A percentile compares a stretch with the other conserved stretches of the same genome.
Evolutionary conservation across 2,113 vertebrate species (phyloP).

Genomic region (Corynorhinus townsendii): DNA sequence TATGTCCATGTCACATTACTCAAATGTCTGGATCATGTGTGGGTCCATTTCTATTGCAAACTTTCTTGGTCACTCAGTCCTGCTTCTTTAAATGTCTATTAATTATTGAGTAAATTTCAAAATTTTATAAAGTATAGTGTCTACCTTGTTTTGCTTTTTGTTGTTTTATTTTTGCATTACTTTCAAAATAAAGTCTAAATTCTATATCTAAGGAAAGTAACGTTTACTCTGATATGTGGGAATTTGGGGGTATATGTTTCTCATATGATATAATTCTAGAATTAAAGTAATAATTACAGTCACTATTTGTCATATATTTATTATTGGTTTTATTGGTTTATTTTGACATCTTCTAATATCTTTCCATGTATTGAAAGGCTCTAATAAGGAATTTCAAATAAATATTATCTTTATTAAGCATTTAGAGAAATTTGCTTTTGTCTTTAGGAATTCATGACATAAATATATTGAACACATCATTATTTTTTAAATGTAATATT

Average conservation of each 20-base stretch:
- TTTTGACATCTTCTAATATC: constrained; percentile 31
- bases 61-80: not conserved
- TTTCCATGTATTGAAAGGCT: not conserved
- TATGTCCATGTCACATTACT: not conserved
- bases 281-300: not conserved
- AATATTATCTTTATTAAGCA: constrained; percentile 14
- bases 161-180: not conserved
- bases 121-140: not conserved
- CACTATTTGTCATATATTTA: not conserved
- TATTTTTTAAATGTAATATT: constrained; percentile 37
- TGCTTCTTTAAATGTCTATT: not conserved
- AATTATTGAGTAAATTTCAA: not conserved
- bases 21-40: not conserved
- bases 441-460: constrained; percentile 16
- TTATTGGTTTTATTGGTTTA: not conserved
- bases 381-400: not conserved
- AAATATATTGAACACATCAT: constrained; percentile 45
- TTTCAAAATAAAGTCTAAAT: constrained; percentile 25
- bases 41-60: not conserved
- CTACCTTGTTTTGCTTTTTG: not conserved
- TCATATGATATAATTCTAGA: not conserved
- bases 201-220: not conserved
- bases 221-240: not conserved
- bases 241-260: not conserved
- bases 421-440: constrained; percentile 31